phyloP scores from a whole-genome alignment of 2,113 vertebrate genomes.

The Notiomystis cincta region DNA sequence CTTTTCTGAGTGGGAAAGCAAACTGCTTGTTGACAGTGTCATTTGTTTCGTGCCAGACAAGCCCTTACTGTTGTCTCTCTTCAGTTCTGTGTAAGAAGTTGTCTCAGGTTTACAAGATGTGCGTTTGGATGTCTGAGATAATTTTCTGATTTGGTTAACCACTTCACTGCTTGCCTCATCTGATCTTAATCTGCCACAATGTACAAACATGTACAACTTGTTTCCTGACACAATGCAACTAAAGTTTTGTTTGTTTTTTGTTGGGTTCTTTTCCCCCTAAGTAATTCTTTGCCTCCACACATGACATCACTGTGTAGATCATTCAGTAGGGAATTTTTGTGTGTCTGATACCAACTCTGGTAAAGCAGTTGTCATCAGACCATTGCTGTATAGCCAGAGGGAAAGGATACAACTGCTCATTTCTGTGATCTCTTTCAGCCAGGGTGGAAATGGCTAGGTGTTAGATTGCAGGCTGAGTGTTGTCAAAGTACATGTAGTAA shows the following conservation, averaged over 20 bases:
- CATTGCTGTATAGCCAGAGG: slow-evolving; percentile 47
- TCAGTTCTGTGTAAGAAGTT: background rate
- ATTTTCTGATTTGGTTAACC: slow-evolving; percentile 54
- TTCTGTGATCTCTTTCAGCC: slow-evolving; percentile 43
- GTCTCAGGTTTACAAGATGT: slow-evolving; percentile 6
- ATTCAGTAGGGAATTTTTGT: slow-evolving; percentile 35
- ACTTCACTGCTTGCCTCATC: slow-evolving; percentile 60
- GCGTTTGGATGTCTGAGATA: slow-evolving; percentile 34
- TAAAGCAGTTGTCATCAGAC: slow-evolving; percentile 55
- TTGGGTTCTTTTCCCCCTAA: background rate
- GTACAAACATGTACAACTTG: slow-evolving; percentile 56
- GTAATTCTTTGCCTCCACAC: background rate
- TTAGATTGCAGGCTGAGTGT: slow-evolving; percentile 37
- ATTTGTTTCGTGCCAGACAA: slow-evolving; percentile 26
- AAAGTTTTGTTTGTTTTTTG: background rate
- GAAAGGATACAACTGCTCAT: slow-evolving; percentile 54
- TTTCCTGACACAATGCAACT: slow-evolving; percentile 34
- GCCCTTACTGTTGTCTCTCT: background rate
- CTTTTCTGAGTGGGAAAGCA: slow-evolving; percentile 23
- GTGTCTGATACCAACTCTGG: slow-evolving; percentile 21
- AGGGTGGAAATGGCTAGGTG: slow-evolving; percentile 33
- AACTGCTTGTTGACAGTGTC: background rate
- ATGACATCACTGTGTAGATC: slow-evolving; percentile 17
- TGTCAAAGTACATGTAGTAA: slow-evolving; percentile 10
- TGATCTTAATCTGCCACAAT: slow-evolving; percentile 55